phyloP scores from a whole-genome alignment of 2,888 invertebrate genomes.

The Perithous albicinctus region DNA sequence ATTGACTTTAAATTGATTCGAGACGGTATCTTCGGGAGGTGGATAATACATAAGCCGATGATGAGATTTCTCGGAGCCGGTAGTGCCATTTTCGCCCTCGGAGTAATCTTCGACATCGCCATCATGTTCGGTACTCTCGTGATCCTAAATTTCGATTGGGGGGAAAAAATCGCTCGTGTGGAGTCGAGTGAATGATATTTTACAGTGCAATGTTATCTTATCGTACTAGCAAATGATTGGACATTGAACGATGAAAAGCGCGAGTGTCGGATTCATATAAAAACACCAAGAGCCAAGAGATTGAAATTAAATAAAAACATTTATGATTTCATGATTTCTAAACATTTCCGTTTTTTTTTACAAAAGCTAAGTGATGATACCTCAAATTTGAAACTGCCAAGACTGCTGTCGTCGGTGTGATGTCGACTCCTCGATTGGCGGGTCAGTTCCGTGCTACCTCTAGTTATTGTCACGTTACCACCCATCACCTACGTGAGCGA shows the following conservation, averaged over 20 bases:
- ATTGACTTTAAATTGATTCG: slow-evolving; percentile 93
- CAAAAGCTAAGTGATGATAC: slow-evolving; percentile 82
- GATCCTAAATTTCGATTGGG: slow-evolving; percentile 81
- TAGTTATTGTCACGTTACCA: slow-evolving; percentile 83
- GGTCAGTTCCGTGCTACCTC: slow-evolving; percentile 82
- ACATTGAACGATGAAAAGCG: slow-evolving; percentile 57
- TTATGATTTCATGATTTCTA: slow-evolving; percentile 1
- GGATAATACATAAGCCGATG: slow-evolving; percentile 91
- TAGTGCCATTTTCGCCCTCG: slow-evolving; percentile 88
- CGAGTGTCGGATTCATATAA: slow-evolving; percentile 52
- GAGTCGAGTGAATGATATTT: slow-evolving; percentile 62
- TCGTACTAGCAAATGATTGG: slow-evolving; percentile 43
- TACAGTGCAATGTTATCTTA: slow-evolving; percentile 55
- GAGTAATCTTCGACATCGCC: slow-evolving; percentile 95
- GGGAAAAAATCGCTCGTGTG: slow-evolving; percentile 55
- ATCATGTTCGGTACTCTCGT: slow-evolving; percentile 92
- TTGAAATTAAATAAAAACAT: slow-evolving; percentile 21
- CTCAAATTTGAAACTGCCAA: slow-evolving; percentile 90
- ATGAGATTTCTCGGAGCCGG: slow-evolving; percentile 89
- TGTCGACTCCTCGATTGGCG: slow-evolving; percentile 86
- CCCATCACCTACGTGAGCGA: slow-evolving; percentile 78
- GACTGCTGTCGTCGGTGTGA: slow-evolving; percentile 89
- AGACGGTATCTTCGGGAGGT: slow-evolving; percentile 87
- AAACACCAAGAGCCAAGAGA: slow-evolving; percentile 26
- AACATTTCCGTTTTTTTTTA: slow-evolving; percentile 12